Conservation (phyloP, 2,797 vertebrate species). For the Distichodus sexfasciatus region DNA sequence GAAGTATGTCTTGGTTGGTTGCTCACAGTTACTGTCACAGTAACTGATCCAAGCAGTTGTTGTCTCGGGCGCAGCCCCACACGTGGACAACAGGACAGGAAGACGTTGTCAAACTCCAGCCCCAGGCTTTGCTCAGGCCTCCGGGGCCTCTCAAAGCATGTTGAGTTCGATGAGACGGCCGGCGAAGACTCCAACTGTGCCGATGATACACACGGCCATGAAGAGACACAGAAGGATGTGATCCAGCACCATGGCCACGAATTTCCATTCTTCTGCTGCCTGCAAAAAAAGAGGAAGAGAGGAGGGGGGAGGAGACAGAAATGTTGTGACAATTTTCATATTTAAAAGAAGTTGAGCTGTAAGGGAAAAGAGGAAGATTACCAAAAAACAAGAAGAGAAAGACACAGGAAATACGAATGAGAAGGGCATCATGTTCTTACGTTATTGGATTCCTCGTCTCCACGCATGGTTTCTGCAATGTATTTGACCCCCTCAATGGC, state of each 20-base stretch:
- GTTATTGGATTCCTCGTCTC: constrained; percentile 89
- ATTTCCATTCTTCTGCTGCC: constrained; percentile 97
- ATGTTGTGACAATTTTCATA: neutral
- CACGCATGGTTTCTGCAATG: constrained; percentile 94
- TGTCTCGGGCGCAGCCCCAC: neutral
- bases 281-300: constrained; percentile 56
- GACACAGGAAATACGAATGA: neutral
- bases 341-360: neutral
- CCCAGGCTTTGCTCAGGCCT: constrained; percentile 25
- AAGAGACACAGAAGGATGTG: constrained; percentile 94
- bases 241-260: constrained; percentile 95
- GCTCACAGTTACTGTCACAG: constrained; percentile 9
- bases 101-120: neutral
- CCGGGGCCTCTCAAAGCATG: constrained; percentile 68
- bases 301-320: neutral
- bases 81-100: neutral
- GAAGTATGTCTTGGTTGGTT: neutral
- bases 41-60: neutral
- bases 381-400: neutral
- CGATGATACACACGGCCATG: constrained; percentile 92
- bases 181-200: constrained; percentile 88
- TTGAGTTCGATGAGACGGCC: constrained; percentile 93
- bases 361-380: neutral
- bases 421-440: constrained; percentile 67
- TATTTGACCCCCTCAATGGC: constrained; percentile 96